phyloP scores from a whole-genome alignment of 2,797 vertebrate genomes.

The Gila robusta region DNA sequence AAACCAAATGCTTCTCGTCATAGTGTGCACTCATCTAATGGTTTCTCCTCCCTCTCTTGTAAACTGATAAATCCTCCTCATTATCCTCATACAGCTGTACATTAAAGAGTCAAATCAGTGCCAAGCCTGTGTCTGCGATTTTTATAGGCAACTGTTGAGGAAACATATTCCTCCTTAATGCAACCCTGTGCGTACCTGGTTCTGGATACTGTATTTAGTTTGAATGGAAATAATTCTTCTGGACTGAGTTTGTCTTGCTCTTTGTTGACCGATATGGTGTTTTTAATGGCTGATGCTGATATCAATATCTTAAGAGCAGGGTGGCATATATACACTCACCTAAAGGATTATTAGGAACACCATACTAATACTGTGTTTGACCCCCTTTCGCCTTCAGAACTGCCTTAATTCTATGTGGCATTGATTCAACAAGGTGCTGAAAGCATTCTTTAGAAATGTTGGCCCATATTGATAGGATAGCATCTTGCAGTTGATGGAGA shows the following conservation, averaged over 20 bases:
- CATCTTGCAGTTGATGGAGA: too few relatives aligned
- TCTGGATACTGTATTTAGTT: not conserved
- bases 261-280: not conserved
- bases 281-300: slow-evolving; percentile 13
- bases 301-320: not conserved
- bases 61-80: slow-evolving; percentile 31
- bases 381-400: too few relatives aligned
- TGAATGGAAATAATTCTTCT: not conserved
- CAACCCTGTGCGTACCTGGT: not conserved
- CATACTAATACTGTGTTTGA: too few relatives aligned
- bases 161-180: slow-evolving; percentile 17
- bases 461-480: too few relatives aligned
- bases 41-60: slow-evolving; percentile 8
- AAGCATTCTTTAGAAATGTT: too few relatives aligned
- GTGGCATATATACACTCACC: not conserved
- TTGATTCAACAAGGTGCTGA: too few relatives aligned
- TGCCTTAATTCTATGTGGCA: too few relatives aligned
- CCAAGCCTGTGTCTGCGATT: slow-evolving; percentile 18
- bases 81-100: slow-evolving; percentile 39
- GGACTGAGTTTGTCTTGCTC: not conserved
- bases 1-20: slow-evolving; percentile 32
- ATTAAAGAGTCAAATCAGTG: slow-evolving; percentile 5
- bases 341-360: too few relatives aligned
- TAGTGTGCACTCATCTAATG: not conserved
- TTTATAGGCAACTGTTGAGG: slow-evolving; percentile 21